A percentile compares a stretch with the other conserved stretches of the same genome.
Evolutionary conservation across 2,888 invertebrate species (phyloP).

Genomic region (Ochropacha duplaris): DNA sequence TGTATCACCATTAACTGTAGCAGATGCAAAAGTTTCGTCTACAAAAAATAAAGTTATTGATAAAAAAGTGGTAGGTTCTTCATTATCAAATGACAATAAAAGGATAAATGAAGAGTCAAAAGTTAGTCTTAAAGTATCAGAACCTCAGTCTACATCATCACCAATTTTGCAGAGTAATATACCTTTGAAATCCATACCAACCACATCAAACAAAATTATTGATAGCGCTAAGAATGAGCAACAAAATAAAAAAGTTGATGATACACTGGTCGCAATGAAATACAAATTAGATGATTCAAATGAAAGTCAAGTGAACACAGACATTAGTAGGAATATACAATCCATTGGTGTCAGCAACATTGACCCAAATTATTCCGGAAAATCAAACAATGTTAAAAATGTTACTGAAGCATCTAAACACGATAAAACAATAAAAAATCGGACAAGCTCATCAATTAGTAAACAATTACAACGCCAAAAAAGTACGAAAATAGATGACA

Average conservation of each 20-base stretch:
- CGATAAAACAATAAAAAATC: slow-evolving; percentile 19
- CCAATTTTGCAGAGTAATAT: background rate
- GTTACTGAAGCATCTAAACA: slow-evolving; percentile 12
- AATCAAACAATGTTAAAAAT: slow-evolving; percentile 6
- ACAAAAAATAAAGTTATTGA: background rate
- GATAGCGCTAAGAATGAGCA: background rate
- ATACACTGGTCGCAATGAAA: background rate
- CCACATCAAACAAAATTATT: background rate
- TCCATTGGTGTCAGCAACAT: background rate
- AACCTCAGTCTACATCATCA: background rate
- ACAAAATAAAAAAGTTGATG: background rate
- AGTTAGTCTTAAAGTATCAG: background rate
- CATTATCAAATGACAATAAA: background rate
- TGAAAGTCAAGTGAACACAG: background rate
- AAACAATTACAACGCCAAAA: slow-evolving; percentile 56
- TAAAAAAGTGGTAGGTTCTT: background rate
- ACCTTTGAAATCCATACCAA: background rate
- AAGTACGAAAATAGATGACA: slow-evolving; percentile 34
- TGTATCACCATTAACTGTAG: background rate
- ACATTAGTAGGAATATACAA: background rate
- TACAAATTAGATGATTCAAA: background rate
- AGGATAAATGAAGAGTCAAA: background rate
- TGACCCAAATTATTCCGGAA: background rate
- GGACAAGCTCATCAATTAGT: slow-evolving; percentile 16
- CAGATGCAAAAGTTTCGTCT: background rate